Percentiles rank a stretch among this genome's conserved stretches.
Evolutionary conservation across 2,797 vertebrate species (phyloP).

Genomic region (Syncerus caffer): DNA sequence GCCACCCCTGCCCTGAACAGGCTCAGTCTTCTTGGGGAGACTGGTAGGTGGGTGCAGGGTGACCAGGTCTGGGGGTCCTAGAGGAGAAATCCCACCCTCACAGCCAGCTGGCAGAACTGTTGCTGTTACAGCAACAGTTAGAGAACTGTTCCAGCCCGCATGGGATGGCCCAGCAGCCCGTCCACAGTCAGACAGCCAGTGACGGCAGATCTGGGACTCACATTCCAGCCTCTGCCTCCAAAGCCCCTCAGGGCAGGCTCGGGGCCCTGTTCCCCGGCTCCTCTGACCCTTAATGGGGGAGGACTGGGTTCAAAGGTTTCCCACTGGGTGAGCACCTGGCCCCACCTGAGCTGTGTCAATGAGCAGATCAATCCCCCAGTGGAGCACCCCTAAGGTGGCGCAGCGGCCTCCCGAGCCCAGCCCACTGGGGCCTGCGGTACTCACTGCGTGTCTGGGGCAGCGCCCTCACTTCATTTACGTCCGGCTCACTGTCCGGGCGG

Average conservation of each 20-base stretch:
- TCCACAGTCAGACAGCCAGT: background rate
- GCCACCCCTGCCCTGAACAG: background rate
- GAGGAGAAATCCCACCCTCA: background rate
- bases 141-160: background rate
- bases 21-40: background rate
- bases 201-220: background rate
- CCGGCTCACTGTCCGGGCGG: constrained; percentile 93
- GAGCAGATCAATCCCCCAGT: background rate
- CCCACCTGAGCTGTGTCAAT: background rate
- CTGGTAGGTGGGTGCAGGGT: accelerated
- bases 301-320: background rate
- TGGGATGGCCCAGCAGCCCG: background rate
- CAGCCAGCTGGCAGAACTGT: too few species aligned
- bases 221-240: background rate
- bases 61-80: too few species aligned
- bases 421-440: constrained; percentile 34
- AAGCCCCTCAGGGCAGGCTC: accelerated
- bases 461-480: constrained; percentile 95
- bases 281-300: background rate
- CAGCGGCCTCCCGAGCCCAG: accelerated
- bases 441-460: constrained; percentile 94
- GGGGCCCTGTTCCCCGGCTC: background rate
- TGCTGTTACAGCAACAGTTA: too few species aligned
- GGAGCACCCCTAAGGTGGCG: background rate
- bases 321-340: background rate